A percentile compares a stretch with the other conserved stretches of the same genome.
Evolutionary conservation across 2,888 invertebrate genomes (phyloP).

Genomic region (Euplagia quadripunctaria): DNA sequence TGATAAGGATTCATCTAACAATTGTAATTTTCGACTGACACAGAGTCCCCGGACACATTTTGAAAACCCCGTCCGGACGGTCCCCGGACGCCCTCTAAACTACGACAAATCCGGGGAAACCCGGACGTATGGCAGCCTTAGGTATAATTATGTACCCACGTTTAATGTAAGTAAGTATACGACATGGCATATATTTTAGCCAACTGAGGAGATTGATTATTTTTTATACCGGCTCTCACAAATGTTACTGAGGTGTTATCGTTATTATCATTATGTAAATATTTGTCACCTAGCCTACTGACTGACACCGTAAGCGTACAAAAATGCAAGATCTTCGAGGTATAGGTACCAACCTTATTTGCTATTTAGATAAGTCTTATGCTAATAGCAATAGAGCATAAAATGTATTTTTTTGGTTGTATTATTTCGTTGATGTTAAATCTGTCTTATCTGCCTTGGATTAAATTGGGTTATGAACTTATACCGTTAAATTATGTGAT

Average conservation of each 20-base stretch:
- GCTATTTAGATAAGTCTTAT: constrained; percentile 6
- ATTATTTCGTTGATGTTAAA: background rate
- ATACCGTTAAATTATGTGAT: background rate
- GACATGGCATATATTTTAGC: too few species aligned
- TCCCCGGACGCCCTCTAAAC: too few species aligned
- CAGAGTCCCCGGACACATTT: too few species aligned
- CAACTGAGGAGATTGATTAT: background rate
- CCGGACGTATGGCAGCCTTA: too few species aligned
- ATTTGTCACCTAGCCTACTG: constrained; percentile 43
- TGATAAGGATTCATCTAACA: too few species aligned
- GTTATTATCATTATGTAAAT: constrained; percentile 45
- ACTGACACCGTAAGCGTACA: constrained; percentile 46
- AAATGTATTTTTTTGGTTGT: constrained; percentile 4
- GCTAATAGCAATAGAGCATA: background rate
- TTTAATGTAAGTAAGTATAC: too few species aligned
- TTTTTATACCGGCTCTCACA: constrained; percentile 17
- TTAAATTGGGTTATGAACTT: constrained; percentile 38
- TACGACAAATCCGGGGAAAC: too few species aligned
- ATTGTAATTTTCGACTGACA: too few species aligned
- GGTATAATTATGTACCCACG: too few species aligned
- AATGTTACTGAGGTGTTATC: constrained; percentile 22
- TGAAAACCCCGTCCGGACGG: too few species aligned
- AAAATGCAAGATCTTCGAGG: constrained; percentile 52
- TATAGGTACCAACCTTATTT: background rate
- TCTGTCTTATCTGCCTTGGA: constrained; percentile 33